phyloP scores from a whole-genome alignment of 2,888 invertebrate species.

The Mesorhabditis sp. region DNA sequence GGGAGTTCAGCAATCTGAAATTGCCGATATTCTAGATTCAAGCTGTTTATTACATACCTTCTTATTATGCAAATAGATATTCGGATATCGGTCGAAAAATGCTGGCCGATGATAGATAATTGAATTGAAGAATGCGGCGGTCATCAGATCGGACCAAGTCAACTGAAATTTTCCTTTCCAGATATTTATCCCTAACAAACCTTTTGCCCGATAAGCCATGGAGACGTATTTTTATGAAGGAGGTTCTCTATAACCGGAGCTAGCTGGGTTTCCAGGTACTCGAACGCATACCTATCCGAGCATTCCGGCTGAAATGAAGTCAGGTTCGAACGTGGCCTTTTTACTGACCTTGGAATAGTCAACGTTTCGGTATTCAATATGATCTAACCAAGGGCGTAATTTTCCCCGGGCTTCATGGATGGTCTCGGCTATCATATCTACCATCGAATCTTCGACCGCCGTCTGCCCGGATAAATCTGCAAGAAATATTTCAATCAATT shows the following conservation, averaged over 20 bases:
- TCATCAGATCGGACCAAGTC: conserved; percentile 37
- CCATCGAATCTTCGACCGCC: conserved; percentile 33
- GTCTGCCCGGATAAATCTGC: conserved; percentile 38
- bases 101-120: conserved; percentile 37
- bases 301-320: conserved; percentile 26
- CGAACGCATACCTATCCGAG: conserved; percentile 8
- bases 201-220: conserved; percentile 33
- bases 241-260: conserved; percentile 9
- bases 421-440: conserved; percentile 37
- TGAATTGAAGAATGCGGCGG: conserved; percentile 34
- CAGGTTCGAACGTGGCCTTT: not conserved
- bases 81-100: conserved; percentile 24
- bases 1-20: not conserved
- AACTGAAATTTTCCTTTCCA: conserved; percentile 21
- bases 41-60: conserved; percentile 12
- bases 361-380: conserved; percentile 31
- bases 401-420: conserved; percentile 28
- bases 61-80: conserved; percentile 33
- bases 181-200: conserved; percentile 8
- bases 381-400: conserved; percentile 36
- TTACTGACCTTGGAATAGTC: conserved; percentile 31
- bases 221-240: conserved; percentile 9
- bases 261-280: conserved; percentile 4
- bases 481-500: not conserved
- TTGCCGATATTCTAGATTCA: not conserved